Base-by-base conservation (phyloP, 1,140 invertebrate species). In the Micrasema minimum region DNA sequence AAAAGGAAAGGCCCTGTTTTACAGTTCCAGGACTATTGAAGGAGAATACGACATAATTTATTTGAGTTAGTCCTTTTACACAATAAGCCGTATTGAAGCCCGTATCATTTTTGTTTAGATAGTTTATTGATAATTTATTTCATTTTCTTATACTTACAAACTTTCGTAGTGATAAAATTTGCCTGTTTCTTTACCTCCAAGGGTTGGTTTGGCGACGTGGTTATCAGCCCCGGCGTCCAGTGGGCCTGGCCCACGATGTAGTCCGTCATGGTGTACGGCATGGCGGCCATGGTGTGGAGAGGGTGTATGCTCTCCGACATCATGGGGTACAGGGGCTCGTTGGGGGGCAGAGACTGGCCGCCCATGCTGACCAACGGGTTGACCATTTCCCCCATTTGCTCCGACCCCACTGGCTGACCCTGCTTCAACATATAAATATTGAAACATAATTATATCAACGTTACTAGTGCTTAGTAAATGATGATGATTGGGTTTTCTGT, bases 121-220 rank as follows among this genome's bases (percentile, higher is more conserved):
- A n/a, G n/a, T n/a, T n/a, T n/a, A n/a, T n/a, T n/a, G n/a, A n/a
- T n/a, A n/a, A n/a, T n/a, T n/a, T n/a, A n/a, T n/a, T n/a, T n/a
- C n/a, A n/a, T n/a, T n/a, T n/a, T n/a, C n/a, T n/a, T n/a, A n/a
- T n/a, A n/a, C n/a, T n/a, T n/a, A n/a, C n/a, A n/a, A n/a, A n/a
- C n/a, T n/a, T n/a, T n/a, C n/a, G n/a, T n/a, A n/a, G n/a, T n/a
- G n/a, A n/a, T n/a, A n/a, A n/a, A n/a, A n/a, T n/a, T n/a, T n/a
- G n/a, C n/a, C n/a, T n/a, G n/a, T n/a, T n/a, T n/a, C n/a, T 10
- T 68, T 76, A 83, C 83, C 80, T 85, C 83, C 75, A 84, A 50
- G 37, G 81, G 82, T 74, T 80, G 81, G 77, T 79, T 82, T 38
- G 83, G 50, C 68, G 79, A 75, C 70, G 80, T 78, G 5, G 83